A percentile compares a stretch with the other conserved stretches of the same genome.
phyloP scores from a whole-genome alignment of 2,113 vertebrate genomes.

The Eolophus roseicapilla region DNA sequence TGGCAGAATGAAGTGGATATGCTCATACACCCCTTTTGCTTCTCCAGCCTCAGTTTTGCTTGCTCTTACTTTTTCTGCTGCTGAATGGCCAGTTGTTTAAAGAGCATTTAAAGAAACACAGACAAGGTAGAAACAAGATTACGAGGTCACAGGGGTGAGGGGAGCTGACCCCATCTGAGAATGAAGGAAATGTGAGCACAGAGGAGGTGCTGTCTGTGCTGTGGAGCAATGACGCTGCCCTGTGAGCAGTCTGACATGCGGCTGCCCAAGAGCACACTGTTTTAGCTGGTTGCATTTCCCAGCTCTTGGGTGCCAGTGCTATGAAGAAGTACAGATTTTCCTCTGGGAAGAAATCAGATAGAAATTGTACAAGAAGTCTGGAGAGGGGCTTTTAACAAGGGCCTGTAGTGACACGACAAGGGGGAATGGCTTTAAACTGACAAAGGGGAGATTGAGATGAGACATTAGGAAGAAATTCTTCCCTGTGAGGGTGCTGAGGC shows the following conservation, averaged over 20 bases:
- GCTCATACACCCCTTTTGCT: background rate
- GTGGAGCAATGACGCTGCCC: background rate
- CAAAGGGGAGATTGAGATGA: background rate
- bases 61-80: background rate
- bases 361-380: background rate
- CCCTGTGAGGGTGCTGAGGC: background rate
- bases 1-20: background rate
- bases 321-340: background rate
- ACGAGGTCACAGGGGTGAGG: background rate
- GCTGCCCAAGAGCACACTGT: accelerated
- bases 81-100: background rate
- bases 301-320: background rate
- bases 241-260: background rate
- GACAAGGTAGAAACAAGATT: constrained; percentile 3
- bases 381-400: background rate
- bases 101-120: background rate
- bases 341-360: background rate
- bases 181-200: background rate
- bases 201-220: background rate
- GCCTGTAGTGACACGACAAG: background rate
- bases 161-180: background rate
- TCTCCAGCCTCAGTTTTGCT: background rate
- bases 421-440: background rate
- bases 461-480: background rate
- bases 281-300: background rate